Percentiles rank a stretch among this genome's conserved stretches.
Conservation (phyloP, 2,888 invertebrate species). For the Drosophila meridiana region DNA sequence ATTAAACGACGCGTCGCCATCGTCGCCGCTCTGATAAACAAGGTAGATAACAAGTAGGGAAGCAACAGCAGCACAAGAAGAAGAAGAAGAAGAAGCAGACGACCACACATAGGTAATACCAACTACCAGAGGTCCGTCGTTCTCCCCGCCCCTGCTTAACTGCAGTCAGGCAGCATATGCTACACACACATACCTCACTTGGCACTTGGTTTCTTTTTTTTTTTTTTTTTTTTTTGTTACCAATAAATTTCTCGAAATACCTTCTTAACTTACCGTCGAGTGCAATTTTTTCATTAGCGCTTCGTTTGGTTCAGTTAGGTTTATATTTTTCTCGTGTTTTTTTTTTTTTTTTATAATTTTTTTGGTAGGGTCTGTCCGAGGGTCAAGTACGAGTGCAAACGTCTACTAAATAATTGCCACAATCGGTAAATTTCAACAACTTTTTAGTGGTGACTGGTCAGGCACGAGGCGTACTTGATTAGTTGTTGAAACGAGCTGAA, state of each 20-base stretch:
- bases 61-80: background rate
- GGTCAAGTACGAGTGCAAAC: slow-evolving; percentile 59
- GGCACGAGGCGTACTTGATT: slow-evolving; percentile 30
- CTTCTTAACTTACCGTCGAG: slow-evolving; percentile 61
- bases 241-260: slow-evolving; percentile 75
- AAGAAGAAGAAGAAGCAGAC: slow-evolving; percentile 7
- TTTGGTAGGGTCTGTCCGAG: slow-evolving; percentile 33
- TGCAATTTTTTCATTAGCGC: slow-evolving; percentile 76
- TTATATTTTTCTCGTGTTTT: slow-evolving; percentile 4
- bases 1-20: slow-evolving; percentile 64
- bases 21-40: slow-evolving; percentile 67
- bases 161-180: slow-evolving; percentile 63
- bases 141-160: slow-evolving; percentile 15
- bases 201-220: slow-evolving; percentile 29
- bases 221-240: slow-evolving; percentile 49
- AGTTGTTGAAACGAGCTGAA: background rate
- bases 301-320: slow-evolving; percentile 38
- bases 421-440: slow-evolving; percentile 75
- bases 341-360: slow-evolving; percentile 12
- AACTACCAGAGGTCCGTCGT: slow-evolving; percentile 1
- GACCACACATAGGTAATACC: slow-evolving; percentile 49
- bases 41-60: slow-evolving; percentile 54
- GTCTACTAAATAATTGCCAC: slow-evolving; percentile 65
- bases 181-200: slow-evolving; percentile 62
- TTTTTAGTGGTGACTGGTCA: slow-evolving; percentile 58